Conservation (phyloP, 2,888 invertebrate genomes). For the Lasioglossum malachurum region DNA sequence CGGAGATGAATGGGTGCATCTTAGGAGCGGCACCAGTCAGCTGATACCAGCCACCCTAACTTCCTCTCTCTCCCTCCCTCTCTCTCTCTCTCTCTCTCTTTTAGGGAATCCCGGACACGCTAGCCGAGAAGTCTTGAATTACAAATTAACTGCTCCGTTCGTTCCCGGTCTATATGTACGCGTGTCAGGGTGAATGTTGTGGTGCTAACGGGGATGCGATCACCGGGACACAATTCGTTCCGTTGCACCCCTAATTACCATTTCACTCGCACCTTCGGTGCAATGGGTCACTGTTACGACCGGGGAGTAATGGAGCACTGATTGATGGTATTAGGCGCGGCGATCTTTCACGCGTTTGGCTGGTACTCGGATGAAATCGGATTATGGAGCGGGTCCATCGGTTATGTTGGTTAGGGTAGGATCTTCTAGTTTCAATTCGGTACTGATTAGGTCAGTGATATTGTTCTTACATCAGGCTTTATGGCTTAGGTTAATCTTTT, state of each 20-base stretch:
- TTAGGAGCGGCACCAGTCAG: conserved; percentile 72
- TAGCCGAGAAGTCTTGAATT: conserved; percentile 69
- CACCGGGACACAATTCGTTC: conserved; percentile 6
- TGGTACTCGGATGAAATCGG: background rate
- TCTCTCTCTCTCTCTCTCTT: conserved; percentile 32
- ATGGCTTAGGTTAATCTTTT: fast-evolving
- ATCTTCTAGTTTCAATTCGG: background rate
- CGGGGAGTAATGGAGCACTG: background rate
- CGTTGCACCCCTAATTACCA: conserved; percentile 3
- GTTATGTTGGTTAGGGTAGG: background rate
- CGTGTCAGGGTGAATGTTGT: background rate
- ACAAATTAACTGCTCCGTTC: conserved; percentile 66
- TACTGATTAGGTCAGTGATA: background rate
- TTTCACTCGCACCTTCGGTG: background rate
- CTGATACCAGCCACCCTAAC: conserved; percentile 62
- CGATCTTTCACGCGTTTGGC: background rate
- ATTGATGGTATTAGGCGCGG: background rate
- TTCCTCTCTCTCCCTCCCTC: background rate
- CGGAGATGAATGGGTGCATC: conserved; percentile 76
- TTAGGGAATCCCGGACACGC: conserved; percentile 38
- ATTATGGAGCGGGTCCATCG: background rate
- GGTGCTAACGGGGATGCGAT: background rate
- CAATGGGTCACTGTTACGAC: background rate
- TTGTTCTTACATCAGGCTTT: background rate
- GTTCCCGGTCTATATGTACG: conserved; percentile 3